A percentile compares a stretch with the other conserved stretches of the same genome.
These are phyloP conservation scores for Oenanthe oenanthe DNA, from an alignment of 2,113 vertebrate genomes.

Conservation along the genomic window DNA sequence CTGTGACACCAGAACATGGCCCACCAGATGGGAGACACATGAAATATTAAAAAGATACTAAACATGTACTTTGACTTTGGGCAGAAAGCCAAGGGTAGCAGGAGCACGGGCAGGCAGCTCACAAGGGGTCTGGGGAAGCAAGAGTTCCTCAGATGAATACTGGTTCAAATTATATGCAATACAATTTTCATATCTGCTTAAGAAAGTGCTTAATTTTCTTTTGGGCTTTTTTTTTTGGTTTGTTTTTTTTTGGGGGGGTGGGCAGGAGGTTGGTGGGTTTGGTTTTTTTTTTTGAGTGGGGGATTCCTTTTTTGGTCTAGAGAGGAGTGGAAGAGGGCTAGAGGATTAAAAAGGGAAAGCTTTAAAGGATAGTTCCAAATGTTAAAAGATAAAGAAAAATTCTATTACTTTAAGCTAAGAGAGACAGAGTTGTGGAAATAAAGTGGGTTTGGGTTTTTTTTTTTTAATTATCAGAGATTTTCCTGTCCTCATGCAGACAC, in stretches of 20 bases:
- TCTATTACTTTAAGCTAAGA: conserved; percentile 10
- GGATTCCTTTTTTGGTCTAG: neutral
- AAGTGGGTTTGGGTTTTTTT: neutral
- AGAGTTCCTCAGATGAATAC: neutral
- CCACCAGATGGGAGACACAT: conserved; percentile 17
- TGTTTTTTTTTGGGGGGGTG: too few species aligned
- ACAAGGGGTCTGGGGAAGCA: neutral
- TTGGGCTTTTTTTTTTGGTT: neutral
- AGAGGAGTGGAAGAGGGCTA: neutral
- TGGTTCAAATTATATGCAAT: neutral
- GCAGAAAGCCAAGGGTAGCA: conserved; percentile 16
- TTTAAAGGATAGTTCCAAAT: neutral
- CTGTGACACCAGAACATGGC: neutral
- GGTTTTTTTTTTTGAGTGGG: too few species aligned
- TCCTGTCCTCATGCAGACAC: conserved; percentile 25
- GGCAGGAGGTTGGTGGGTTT: too few species aligned
- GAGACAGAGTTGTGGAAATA: neutral
- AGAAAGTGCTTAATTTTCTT: neutral
- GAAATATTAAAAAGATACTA: conserved; percentile 33
- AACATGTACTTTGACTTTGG: neutral
- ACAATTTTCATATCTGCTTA: neutral
- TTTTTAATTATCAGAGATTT: conserved; percentile 51
- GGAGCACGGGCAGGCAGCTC: neutral
- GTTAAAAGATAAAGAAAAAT: neutral
- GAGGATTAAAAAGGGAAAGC: neutral